These are phyloP conservation scores for Pocota personata DNA, from an alignment of 2,888 invertebrate species.

Conservation along the genomic window DNA sequence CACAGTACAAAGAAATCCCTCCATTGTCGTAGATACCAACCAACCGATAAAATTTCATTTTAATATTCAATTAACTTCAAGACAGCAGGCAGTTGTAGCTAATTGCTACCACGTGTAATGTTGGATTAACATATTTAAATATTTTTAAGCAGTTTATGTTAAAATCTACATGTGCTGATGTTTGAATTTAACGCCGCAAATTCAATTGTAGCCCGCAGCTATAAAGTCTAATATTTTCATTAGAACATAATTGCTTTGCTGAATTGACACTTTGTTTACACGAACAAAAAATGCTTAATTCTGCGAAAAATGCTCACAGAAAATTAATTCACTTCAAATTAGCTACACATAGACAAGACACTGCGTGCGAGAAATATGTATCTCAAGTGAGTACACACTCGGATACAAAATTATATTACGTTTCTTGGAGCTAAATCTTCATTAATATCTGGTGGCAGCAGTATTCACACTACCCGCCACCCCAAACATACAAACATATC, in stretches of 20 bases:
- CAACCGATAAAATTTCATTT: not conserved
- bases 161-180: not conserved
- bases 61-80: conserved; percentile 7
- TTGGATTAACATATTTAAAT: not conserved
- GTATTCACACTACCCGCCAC: not conserved
- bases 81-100: not conserved
- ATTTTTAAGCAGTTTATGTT: not conserved
- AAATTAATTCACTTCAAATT: conserved; percentile 8
- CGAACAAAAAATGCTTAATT: not conserved
- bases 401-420: conserved; percentile 9
- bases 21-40: not conserved
- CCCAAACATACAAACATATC: not conserved
- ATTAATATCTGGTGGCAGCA: conserved; percentile 6
- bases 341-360: not conserved
- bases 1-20: not conserved
- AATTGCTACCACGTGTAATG: conserved; percentile 4
- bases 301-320: not conserved
- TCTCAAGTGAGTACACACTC: not conserved
- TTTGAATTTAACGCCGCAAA: not conserved
- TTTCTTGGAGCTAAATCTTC: not conserved
- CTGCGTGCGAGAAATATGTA: not conserved
- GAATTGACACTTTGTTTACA: not conserved
- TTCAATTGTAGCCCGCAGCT: not conserved
- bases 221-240: not conserved
- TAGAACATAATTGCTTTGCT: not conserved